Evolutionary conservation across 2,797 vertebrate species (phyloP).

Genomic region (Notolabrus celidotus): DNA sequence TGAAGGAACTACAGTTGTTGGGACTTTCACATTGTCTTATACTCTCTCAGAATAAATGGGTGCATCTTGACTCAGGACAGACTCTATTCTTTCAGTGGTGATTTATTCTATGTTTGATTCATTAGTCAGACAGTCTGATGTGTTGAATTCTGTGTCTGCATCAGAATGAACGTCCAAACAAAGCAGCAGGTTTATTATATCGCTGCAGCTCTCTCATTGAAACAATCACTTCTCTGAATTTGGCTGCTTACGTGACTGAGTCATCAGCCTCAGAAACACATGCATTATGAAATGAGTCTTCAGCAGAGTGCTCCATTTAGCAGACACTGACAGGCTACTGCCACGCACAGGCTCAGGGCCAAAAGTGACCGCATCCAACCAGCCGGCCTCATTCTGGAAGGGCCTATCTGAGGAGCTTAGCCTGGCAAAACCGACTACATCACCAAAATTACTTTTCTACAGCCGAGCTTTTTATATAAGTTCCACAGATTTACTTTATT

Average conservation of each 20-base stretch:
- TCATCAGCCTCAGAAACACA: not conserved
- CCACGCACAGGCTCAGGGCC: conserved; percentile 20
- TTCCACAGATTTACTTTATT: not conserved
- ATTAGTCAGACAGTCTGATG: not conserved
- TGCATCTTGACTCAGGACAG: not conserved
- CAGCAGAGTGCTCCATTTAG: conserved; percentile 36
- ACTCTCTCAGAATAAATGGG: not conserved
- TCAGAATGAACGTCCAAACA: not conserved
- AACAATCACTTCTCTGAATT: not conserved
- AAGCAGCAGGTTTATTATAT: not conserved
- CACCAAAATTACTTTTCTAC: conserved; percentile 11
- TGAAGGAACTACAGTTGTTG: not conserved
- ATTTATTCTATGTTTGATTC: too few relatives aligned
- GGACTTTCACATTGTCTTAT: not conserved
- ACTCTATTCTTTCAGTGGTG: not conserved
- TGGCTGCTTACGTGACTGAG: conserved; percentile 18
- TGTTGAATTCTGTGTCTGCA: not conserved
- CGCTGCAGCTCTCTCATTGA: not conserved
- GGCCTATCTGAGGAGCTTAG: conserved; percentile 41
- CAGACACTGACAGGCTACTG: conserved; percentile 19
- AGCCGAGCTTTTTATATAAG: conserved; percentile 6
- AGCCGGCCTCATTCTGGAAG: conserved; percentile 9
- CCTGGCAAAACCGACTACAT: conserved; percentile 34
- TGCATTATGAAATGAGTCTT: conserved; percentile 42
- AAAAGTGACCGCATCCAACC: conserved; percentile 32